A percentile compares a stretch with the other conserved stretches of the same genome.
Evolutionary conservation across 2,888 invertebrate genomes (phyloP).

Genomic region (Phyllotreta cruciferae): DNA sequence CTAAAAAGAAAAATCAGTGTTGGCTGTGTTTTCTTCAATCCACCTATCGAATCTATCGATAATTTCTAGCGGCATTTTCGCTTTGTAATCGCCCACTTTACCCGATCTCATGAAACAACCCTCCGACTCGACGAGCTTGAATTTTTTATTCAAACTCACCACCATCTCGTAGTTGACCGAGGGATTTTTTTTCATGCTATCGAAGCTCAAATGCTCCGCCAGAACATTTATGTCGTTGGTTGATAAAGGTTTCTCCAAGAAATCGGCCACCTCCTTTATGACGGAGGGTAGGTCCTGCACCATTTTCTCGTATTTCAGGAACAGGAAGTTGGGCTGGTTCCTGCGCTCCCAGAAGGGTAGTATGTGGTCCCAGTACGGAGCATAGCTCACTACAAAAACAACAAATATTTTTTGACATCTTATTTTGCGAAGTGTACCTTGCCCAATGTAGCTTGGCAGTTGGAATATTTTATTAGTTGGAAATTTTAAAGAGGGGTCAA

Average conservation of each 20-base stretch:
- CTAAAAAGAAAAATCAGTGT: conserved; percentile 54
- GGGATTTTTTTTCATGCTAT: conserved; percentile 65
- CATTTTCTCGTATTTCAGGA: conserved; percentile 54
- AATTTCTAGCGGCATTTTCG: conserved; percentile 73
- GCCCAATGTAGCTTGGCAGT: no score
- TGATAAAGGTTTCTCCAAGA: conserved; percentile 46
- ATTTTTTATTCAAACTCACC: conserved; percentile 54
- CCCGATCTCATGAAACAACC: conserved; percentile 62
- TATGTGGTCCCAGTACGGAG: conserved; percentile 54
- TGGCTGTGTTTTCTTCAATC: conserved; percentile 68
- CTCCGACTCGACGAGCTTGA: conserved; percentile 52
- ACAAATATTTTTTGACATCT: conserved; percentile 31
- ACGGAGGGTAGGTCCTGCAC: conserved; percentile 45
- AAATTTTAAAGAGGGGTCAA: no score
- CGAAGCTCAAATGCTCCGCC: conserved; percentile 50
- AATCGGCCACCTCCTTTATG: conserved; percentile 47
- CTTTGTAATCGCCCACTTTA: conserved; percentile 57
- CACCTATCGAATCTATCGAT: conserved; percentile 76
- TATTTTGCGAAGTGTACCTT: no score
- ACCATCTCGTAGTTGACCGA: conserved; percentile 64
- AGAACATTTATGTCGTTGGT: conserved; percentile 45
- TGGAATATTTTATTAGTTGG: no score
- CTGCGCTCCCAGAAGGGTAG: conserved; percentile 51
- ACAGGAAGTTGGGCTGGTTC: conserved; percentile 50
- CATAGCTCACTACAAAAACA: conserved; percentile 53